These are phyloP conservation scores for Odontamblyopus lacepedii DNA, from an alignment of 2,797 vertebrate species.

Conservation along the genomic window DNA sequence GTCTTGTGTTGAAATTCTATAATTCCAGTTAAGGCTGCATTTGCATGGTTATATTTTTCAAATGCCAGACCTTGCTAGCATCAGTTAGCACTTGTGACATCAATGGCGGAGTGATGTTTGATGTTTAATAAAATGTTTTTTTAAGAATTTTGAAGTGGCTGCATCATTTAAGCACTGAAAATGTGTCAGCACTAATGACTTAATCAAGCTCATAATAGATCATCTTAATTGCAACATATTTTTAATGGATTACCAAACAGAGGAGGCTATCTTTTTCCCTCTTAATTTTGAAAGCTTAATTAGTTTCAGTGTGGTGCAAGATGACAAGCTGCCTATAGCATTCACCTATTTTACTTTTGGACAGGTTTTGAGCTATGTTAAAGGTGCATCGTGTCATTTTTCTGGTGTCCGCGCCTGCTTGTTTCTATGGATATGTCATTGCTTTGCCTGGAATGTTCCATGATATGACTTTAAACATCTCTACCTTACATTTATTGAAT, in stretches of 20 bases:
- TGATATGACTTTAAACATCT: too few species aligned
- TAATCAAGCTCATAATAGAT: constrained; percentile 65
- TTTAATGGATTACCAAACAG: constrained; percentile 65
- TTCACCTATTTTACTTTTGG: not conserved
- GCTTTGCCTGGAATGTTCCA: too few species aligned
- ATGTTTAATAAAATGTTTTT: constrained; percentile 9
- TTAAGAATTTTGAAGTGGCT: constrained; percentile 10
- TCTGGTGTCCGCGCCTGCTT: too few species aligned
- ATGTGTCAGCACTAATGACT: constrained; percentile 53
- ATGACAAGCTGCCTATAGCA: constrained; percentile 41
- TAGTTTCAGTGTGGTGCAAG: constrained; percentile 54
- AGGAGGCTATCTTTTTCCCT: constrained; percentile 53
- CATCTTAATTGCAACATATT: constrained; percentile 63
- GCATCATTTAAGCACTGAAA: constrained; percentile 20
- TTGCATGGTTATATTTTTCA: constrained; percentile 13
- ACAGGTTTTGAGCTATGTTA: not conserved
- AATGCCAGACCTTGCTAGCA: constrained; percentile 3
- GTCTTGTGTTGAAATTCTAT: too few species aligned
- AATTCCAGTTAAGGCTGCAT: not conserved
- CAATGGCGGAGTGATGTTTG: not conserved
- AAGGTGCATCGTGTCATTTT: too few species aligned
- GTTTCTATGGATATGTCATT: too few species aligned
- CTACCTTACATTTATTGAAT: too few species aligned
- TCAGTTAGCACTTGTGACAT: constrained; percentile 6
- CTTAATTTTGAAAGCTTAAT: constrained; percentile 57